A percentile compares a stretch with the other conserved stretches of the same genome.
These are phyloP conservation scores for Cardinalis cardinalis DNA, from an alignment of 2,113 vertebrate species.

Conservation along the genomic window DNA sequence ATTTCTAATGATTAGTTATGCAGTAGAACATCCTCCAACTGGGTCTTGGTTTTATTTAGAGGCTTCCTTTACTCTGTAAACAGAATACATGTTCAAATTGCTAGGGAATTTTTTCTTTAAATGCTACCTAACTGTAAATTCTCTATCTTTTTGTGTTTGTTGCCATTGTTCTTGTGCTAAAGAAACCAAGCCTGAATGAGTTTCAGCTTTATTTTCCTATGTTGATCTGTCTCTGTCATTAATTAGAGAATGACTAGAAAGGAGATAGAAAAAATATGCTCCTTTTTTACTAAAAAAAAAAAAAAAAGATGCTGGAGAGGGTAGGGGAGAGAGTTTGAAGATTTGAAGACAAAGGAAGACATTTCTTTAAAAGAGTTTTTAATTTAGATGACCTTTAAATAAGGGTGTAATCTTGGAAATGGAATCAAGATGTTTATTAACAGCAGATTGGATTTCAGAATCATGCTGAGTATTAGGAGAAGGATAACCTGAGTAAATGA, in stretches of 20 bases:
- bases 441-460: background rate
- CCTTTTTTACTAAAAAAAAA: background rate
- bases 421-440: background rate
- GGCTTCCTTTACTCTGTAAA: background rate
- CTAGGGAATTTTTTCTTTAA: background rate
- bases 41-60: background rate
- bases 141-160: background rate
- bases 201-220: background rate
- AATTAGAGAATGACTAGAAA: background rate
- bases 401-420: background rate
- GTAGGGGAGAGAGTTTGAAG: background rate
- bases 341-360: background rate
- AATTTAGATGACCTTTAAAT: conserved; percentile 6
- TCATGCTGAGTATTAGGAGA: background rate
- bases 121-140: background rate
- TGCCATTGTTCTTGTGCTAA: background rate
- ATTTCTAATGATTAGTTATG: conserved; percentile 30
- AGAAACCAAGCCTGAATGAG: background rate
- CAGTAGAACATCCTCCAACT: background rate
- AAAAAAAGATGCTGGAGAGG: background rate
- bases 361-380: conserved; percentile 2
- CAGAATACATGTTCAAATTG: background rate
- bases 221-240: background rate
- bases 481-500: background rate
- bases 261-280: background rate